Evolutionary conservation across 2,797 vertebrate species (phyloP).

Genomic region (Psittacula echo): DNA sequence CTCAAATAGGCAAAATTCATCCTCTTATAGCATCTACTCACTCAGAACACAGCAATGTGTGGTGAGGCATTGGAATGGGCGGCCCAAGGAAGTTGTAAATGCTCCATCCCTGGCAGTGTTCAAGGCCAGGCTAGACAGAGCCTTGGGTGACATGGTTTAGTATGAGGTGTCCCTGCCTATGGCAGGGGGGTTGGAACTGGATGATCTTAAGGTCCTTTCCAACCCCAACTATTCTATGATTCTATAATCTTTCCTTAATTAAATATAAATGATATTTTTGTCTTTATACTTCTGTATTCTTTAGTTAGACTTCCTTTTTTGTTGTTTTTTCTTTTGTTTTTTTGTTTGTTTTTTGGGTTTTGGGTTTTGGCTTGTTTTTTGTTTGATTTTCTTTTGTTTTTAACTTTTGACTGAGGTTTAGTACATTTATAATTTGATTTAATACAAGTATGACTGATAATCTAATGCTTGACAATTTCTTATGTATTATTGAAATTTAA

Average conservation of each 20-base stretch:
- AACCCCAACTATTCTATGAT: background rate
- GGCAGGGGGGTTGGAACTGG: background rate
- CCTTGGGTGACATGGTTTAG: background rate
- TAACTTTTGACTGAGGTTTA: background rate
- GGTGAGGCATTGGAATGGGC: background rate
- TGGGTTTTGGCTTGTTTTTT: background rate
- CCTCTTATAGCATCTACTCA: background rate
- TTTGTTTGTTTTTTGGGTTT: background rate
- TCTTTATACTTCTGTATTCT: background rate
- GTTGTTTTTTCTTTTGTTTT: background rate
- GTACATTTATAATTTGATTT: background rate
- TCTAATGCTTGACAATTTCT: background rate
- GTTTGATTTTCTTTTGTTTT: background rate
- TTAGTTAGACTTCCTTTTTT: background rate
- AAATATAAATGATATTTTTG: conserved; percentile 11
- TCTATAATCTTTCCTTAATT: background rate
- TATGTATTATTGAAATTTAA: background rate
- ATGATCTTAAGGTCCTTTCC: background rate
- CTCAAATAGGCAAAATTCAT: background rate
- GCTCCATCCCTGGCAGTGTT: background rate
- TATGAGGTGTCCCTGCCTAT: background rate
- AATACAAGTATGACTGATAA: background rate
- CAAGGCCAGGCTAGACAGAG: background rate
- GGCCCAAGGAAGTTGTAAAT: background rate
- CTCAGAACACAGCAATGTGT: background rate